Percentiles rank a stretch among this genome's conserved stretches.
phyloP scores from a whole-genome alignment of 64 coral and sea anemone genomes.

The Anthopleura sola region DNA sequence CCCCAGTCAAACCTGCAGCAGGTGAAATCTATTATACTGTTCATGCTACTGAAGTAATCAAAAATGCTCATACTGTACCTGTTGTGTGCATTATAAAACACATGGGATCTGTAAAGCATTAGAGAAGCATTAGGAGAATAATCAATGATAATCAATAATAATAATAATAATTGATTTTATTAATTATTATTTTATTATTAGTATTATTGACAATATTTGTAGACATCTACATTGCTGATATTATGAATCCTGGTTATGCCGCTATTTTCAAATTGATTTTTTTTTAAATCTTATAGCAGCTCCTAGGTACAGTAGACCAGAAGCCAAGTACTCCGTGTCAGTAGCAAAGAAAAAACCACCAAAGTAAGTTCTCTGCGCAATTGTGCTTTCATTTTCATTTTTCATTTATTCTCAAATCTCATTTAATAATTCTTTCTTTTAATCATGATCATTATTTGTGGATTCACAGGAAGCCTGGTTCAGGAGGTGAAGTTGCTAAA shows the following conservation, averaged over 20 bases:
- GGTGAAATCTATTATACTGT: background rate
- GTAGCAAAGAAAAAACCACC: conserved; percentile 72
- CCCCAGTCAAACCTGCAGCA: background rate
- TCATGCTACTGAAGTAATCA: background rate
- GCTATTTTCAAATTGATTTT: no score
- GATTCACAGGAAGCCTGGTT: conserved; percentile 57
- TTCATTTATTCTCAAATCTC: background rate
- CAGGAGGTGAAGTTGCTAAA: conserved; percentile 54
- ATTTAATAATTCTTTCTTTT: background rate
- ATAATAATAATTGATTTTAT: no score
- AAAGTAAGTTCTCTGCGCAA: background rate
- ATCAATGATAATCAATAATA: no score
- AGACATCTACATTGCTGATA: no score
- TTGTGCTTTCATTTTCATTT: background rate
- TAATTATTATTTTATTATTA: no score
- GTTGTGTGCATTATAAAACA: no score
- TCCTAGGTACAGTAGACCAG: conserved; percentile 79
- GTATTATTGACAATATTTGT: no score
- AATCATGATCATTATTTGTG: background rate
- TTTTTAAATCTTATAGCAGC: conserved; percentile 24
- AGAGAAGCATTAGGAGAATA: no score
- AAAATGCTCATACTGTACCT: no score
- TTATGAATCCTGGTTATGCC: no score
- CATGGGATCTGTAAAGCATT: no score
- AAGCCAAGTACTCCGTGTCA: conserved; percentile 93